Conservation (phyloP, 2,888 invertebrate species). For the Caenorhabditis angaria region DNA sequence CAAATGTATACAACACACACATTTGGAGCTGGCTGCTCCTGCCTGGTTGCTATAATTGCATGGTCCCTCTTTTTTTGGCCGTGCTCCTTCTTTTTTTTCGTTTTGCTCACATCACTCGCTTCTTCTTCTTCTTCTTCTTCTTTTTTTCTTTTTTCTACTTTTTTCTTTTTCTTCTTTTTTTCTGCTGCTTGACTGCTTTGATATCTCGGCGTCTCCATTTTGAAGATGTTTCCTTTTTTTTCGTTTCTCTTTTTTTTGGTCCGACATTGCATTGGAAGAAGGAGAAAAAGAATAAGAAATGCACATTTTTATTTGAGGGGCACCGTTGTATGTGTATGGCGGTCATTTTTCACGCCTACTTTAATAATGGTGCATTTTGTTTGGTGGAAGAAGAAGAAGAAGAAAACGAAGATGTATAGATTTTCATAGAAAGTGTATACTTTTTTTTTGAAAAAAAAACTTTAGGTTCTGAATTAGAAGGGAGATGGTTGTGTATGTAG, state of each 20-base stretch:
- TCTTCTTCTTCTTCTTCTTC: background rate
- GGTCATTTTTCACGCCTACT: conserved; percentile 4
- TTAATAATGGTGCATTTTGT: background rate
- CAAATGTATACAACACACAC: too few species aligned
- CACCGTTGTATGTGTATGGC: conserved; percentile 1
- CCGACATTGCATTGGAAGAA: background rate
- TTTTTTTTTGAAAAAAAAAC: too few species aligned
- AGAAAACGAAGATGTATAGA: too few species aligned
- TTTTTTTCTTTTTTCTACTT: background rate
- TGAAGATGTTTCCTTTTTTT: conserved; percentile 1
- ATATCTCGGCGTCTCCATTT: conserved; percentile 1
- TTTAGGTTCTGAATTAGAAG: too few species aligned
- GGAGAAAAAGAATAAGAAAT: conserved; percentile 1
- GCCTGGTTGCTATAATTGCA: conserved; percentile 2
- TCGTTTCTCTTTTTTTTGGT: background rate
- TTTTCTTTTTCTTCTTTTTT: background rate
- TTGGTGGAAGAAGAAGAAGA: too few species aligned
- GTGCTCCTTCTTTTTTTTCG: too few species aligned
- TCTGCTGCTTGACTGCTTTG: conserved; percentile 4
- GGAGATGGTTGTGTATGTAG: too few species aligned
- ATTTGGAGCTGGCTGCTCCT: too few species aligned
- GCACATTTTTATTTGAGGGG: background rate
- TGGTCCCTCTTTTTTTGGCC: conserved; percentile 4
- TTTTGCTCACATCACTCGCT: too few species aligned
- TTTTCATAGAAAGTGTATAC: too few species aligned